Evolutionary conservation across 2,888 invertebrate genomes (phyloP).

Genomic region (Nasonia oneida): DNA sequence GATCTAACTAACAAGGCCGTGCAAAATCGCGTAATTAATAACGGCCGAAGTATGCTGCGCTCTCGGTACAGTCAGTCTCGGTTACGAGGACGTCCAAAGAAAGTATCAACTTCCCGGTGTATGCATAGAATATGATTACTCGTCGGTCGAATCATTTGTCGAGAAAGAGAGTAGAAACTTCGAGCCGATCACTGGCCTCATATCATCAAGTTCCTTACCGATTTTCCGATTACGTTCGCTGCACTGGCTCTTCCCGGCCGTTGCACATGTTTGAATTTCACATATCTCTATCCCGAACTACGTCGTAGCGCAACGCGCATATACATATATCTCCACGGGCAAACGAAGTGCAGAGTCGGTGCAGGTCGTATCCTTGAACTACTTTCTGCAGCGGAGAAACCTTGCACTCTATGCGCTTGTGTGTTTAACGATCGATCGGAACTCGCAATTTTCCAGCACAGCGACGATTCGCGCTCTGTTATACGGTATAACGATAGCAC

Average conservation of each 20-base stretch:
- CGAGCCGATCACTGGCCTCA: background rate
- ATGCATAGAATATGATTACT: constrained; percentile 8
- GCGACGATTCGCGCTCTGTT: background rate
- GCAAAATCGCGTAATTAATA: constrained; percentile 47
- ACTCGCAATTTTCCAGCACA: background rate
- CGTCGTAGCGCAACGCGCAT: background rate
- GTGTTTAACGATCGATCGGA: background rate
- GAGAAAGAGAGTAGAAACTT: background rate
- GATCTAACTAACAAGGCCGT: constrained; percentile 4
- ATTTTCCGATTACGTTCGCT: background rate
- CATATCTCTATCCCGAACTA: background rate
- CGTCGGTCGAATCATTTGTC: background rate
- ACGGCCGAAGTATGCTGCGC: background rate
- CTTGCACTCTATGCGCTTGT: too few relatives aligned
- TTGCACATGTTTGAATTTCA: constrained; percentile 29
- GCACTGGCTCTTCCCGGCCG: constrained; percentile 8
- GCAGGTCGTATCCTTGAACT: constrained; percentile 7
- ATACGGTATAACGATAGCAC: background rate
- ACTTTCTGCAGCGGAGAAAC: background rate
- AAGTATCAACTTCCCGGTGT: background rate
- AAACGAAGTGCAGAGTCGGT: background rate
- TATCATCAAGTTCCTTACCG: constrained; percentile 12
- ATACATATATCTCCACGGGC: background rate
- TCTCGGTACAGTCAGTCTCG: constrained; percentile 4
- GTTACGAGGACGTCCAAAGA: background rate